Evolutionary conservation across 2,113 vertebrate genomes (phyloP).

Genomic region (Phocoena sinus): DNA sequence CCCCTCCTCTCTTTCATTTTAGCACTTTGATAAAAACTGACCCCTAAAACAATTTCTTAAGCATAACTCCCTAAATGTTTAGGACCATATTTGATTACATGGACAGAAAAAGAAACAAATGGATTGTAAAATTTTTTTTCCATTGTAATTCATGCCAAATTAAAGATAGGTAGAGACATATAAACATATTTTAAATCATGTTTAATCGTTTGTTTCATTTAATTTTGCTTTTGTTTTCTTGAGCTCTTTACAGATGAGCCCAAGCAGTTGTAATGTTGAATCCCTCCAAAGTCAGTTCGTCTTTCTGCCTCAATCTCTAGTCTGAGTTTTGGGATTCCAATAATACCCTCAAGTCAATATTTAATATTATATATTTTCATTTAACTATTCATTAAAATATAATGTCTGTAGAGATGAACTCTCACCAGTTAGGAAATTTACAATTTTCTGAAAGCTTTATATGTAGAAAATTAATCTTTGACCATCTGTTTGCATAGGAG

Average conservation of each 20-base stretch:
- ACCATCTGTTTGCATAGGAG: background rate
- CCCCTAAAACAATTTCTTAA: background rate
- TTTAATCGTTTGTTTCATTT: conserved; percentile 12
- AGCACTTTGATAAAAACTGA: background rate
- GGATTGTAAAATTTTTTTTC: background rate
- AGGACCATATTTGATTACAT: background rate
- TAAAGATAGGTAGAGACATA: background rate
- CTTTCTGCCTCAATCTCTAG: background rate
- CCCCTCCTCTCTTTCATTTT: background rate
- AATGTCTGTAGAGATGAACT: background rate
- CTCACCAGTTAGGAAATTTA: background rate
- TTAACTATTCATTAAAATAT: conserved; percentile 13
- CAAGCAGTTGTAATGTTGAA: background rate
- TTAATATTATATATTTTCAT: background rate
- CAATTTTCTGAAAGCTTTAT: background rate
- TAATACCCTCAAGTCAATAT: background rate
- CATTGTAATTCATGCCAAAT: background rate
- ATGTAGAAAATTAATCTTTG: background rate
- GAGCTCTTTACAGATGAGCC: background rate
- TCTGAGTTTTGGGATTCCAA: background rate
- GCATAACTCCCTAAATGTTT: background rate
- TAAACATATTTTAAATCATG: background rate
- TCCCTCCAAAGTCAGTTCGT: background rate
- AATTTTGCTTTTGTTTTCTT: conserved; percentile 16
- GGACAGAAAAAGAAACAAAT: background rate